phyloP scores from a whole-genome alignment of 2,113 vertebrate genomes.

The Pelecanoides urinatrix region DNA sequence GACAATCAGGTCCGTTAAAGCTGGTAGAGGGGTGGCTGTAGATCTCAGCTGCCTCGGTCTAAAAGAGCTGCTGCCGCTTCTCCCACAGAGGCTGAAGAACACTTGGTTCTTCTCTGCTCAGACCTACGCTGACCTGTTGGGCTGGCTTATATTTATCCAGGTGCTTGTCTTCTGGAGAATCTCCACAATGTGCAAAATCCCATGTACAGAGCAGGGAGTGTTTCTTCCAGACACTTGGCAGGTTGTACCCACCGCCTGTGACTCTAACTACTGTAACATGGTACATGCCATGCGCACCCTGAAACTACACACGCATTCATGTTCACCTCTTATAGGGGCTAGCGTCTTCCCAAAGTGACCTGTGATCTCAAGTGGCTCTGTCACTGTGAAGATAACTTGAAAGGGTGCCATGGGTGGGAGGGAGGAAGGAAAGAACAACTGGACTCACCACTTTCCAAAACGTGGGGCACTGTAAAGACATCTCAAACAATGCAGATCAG shows the following conservation, averaged over 20 bases:
- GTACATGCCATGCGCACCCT: neutral
- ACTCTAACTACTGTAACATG: neutral
- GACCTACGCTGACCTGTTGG: neutral
- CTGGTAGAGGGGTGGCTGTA: neutral
- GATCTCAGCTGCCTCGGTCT: neutral
- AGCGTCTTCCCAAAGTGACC: neutral
- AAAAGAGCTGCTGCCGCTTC: neutral
- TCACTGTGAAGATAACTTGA: neutral
- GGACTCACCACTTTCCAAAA: neutral
- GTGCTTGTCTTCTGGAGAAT: constrained; percentile 23
- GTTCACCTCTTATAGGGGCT: neutral
- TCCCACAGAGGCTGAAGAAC: neutral
- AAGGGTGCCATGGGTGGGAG: neutral
- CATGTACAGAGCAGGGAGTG: neutral
- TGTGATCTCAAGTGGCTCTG: accelerated
- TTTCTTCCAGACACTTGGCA: neutral
- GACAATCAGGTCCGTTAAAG: neutral
- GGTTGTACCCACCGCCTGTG: neutral
- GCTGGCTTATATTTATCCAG: constrained; percentile 22
- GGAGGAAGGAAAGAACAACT: neutral
- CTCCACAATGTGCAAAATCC: constrained; percentile 25
- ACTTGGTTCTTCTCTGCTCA: neutral
- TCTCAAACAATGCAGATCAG: neutral
- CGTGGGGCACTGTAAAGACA: neutral
- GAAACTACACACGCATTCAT: accelerated